These are phyloP conservation scores for Drosophila paulistorum DNA, from an alignment of 1,140 invertebrate species.

Conservation along the genomic window DNA sequence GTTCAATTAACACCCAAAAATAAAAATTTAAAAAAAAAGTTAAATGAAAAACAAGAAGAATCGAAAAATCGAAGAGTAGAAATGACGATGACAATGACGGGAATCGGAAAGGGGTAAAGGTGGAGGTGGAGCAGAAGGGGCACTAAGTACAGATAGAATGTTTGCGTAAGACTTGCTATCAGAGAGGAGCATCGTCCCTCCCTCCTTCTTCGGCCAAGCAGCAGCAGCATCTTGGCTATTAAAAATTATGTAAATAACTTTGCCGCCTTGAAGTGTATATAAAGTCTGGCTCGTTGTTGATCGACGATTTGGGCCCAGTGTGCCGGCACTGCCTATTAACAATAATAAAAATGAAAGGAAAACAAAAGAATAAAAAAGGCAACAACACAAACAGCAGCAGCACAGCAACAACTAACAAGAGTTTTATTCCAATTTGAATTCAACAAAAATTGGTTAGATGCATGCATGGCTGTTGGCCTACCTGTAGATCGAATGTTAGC, in stretches of 20 bases:
- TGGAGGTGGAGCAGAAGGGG: neutral
- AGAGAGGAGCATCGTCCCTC: neutral
- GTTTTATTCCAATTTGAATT: constrained; percentile 66
- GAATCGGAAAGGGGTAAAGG: no score
- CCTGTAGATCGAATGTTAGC: constrained; percentile 26
- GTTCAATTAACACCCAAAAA: constrained; percentile 56
- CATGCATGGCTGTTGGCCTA: constrained; percentile 23
- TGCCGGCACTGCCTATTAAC: constrained; percentile 66
- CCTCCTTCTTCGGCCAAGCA: no score
- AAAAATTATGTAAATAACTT: constrained; percentile 77
- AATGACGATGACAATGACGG: neutral
- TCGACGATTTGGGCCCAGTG: constrained; percentile 32
- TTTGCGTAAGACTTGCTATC: constrained; percentile 9
- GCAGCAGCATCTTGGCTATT: constrained; percentile 51
- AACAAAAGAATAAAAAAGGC: constrained; percentile 71
- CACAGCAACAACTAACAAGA: constrained; percentile 75
- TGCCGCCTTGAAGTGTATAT: constrained; percentile 35
- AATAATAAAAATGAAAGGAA: constrained; percentile 80
- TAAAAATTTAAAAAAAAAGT: constrained; percentile 1
- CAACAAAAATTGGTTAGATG: constrained; percentile 39
- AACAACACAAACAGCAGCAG: constrained; percentile 46
- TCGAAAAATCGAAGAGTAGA: constrained; percentile 9
- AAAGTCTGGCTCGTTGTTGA: constrained; percentile 80
- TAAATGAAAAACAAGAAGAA: constrained; percentile 9
- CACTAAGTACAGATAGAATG: neutral